Conservation (phyloP, 2,888 invertebrate species). For the Pherbina coryleti region DNA sequence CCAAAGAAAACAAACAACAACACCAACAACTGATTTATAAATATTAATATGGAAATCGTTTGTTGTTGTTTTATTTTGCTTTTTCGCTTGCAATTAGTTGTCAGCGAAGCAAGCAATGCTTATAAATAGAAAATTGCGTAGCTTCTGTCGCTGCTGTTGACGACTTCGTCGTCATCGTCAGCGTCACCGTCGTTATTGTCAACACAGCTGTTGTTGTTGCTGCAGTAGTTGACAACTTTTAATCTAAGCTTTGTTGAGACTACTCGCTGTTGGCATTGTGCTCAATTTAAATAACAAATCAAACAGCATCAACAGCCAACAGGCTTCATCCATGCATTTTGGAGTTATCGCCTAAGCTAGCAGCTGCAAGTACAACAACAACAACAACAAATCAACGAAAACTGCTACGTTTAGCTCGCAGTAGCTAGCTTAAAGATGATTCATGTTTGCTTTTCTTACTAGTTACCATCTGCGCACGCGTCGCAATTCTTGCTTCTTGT, state of each 20-base stretch:
- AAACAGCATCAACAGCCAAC: background rate
- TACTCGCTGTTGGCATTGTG: conserved; percentile 21
- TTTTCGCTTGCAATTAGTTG: background rate
- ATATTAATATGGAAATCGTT: no score
- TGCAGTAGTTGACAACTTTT: background rate
- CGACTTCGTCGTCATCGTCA: conserved; percentile 45
- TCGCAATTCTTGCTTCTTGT: background rate
- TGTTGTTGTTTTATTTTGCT: background rate
- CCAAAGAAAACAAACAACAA: background rate
- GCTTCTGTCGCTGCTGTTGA: background rate
- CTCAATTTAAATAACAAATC: conserved; percentile 14
- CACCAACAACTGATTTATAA: no score
- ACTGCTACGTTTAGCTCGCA: background rate
- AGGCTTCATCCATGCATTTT: background rate
- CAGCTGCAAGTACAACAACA: background rate
- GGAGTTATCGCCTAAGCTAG: conserved; percentile 1
- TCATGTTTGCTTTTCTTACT: conserved; percentile 3
- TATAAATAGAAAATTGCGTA: conserved; percentile 66
- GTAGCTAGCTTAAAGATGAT: conserved; percentile 25
- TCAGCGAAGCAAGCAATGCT: conserved; percentile 40
- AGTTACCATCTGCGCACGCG: conserved; percentile 7
- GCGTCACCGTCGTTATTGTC: conserved; percentile 23
- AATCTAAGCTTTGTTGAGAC: background rate
- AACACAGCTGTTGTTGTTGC: conserved; percentile 13
- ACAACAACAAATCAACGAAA: no score